phyloP scores from a whole-genome alignment of 2,888 invertebrate species.

The Amphimallon solstitiale region DNA sequence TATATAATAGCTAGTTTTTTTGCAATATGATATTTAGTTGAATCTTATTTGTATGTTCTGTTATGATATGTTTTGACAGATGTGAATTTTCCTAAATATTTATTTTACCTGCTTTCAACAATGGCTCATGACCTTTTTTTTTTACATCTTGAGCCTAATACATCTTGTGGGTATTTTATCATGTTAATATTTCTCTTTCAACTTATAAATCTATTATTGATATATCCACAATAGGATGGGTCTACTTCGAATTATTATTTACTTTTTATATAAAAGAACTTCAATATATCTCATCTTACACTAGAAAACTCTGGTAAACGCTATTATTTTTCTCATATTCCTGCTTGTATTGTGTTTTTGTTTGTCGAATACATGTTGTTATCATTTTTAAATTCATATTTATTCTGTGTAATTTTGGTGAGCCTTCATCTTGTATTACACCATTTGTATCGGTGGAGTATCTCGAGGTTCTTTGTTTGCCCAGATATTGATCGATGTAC shows the following conservation, averaged over 20 bases:
- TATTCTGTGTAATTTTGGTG: too few species aligned
- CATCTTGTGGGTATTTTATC: neutral
- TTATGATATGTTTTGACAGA: conserved; percentile 49
- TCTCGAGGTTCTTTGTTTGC: conserved; percentile 2
- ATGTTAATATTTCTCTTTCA: neutral
- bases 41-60: conserved; percentile 40
- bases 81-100: conserved; percentile 17
- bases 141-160: conserved; percentile 15
- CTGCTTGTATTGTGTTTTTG: neutral
- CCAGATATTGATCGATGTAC: conserved; percentile 29
- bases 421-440: too few species aligned
- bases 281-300: neutral
- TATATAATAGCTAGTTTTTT: neutral
- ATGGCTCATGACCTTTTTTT: neutral
- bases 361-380: neutral
- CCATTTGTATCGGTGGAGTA: neutral
- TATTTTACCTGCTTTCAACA: conserved; percentile 15
- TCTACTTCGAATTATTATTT: neutral
- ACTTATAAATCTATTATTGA: neutral
- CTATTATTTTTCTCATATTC: neutral
- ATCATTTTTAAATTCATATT: neutral
- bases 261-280: neutral
- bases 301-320: neutral
- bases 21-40: conserved; percentile 17
- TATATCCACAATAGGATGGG: neutral